Evolutionary conservation across 2,113 vertebrate genomes (phyloP).

Genomic region (Salminus brasiliensis): DNA sequence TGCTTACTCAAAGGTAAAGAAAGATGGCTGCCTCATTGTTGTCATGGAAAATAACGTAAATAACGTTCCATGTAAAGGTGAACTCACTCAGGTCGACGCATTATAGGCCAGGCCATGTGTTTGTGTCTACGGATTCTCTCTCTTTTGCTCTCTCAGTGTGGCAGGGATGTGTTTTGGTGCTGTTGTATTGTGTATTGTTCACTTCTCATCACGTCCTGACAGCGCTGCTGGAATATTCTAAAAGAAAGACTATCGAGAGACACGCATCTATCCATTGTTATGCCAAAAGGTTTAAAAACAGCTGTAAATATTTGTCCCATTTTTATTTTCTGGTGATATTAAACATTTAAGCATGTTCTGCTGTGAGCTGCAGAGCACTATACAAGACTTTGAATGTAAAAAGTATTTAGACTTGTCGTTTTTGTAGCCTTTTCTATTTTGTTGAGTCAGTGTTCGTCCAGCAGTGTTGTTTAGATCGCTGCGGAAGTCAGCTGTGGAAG

Average conservation of each 20-base stretch:
- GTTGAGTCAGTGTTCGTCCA: too few relatives aligned
- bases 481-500: too few relatives aligned
- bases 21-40: too few relatives aligned
- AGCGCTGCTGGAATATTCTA: constrained; percentile 29
- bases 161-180: constrained; percentile 18
- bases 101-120: too few relatives aligned
- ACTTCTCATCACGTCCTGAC: constrained; percentile 30
- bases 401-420: background rate
- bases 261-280: background rate
- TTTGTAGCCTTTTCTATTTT: too few relatives aligned
- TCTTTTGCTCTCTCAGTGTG: background rate
- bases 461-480: too few relatives aligned
- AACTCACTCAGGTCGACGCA: too few relatives aligned
- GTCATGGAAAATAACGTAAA: too few relatives aligned
- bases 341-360: background rate
- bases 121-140: background rate
- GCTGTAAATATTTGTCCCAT: background rate
- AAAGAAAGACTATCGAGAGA: background rate
- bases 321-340: background rate
- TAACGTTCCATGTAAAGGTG: too few relatives aligned
- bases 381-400: background rate
- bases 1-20: too few relatives aligned
- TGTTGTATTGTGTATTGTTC: background rate
- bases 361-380: background rate
- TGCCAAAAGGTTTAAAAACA: background rate